A percentile compares a stretch with the other conserved stretches of the same genome.
Conservation (phyloP, 2,888 invertebrate species). For the Odontocolon sp. region DNA sequence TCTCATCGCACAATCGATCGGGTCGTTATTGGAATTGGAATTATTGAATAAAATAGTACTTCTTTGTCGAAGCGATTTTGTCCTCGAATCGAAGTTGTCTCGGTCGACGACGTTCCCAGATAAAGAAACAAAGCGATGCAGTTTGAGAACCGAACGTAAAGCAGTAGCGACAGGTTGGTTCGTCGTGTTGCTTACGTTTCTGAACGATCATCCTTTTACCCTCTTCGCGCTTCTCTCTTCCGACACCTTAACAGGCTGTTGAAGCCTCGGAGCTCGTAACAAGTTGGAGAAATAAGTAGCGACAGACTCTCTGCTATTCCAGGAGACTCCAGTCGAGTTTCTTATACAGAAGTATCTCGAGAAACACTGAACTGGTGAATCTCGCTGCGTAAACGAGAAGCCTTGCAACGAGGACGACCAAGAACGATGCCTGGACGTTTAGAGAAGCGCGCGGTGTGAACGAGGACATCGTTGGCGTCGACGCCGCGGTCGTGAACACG, state of each 20-base stretch:
- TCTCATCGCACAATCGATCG: too few relatives aligned
- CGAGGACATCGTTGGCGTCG: conserved; percentile 47
- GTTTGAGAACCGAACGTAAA: too few relatives aligned
- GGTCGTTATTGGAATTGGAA: too few relatives aligned
- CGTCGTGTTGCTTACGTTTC: neutral
- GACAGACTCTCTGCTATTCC: neutral
- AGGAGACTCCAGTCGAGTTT: neutral
- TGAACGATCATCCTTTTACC: neutral
- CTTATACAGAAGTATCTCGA: conserved; percentile 2
- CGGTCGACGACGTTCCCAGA: too few relatives aligned
- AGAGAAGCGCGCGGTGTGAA: conserved; percentile 53
- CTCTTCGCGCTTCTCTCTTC: conserved; percentile 7
- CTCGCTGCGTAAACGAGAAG: too few relatives aligned
- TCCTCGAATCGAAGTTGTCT: too few relatives aligned
- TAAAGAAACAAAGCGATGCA: too few relatives aligned
- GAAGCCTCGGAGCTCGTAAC: conserved; percentile 36
- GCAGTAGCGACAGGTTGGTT: neutral
- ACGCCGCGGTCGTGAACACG: conserved; percentile 57
- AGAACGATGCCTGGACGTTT: conserved; percentile 43
- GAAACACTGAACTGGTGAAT: conserved; percentile 32
- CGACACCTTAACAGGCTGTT: conserved; percentile 60
- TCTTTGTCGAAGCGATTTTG: too few relatives aligned
- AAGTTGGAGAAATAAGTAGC: conserved; percentile 3
- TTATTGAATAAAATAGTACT: too few relatives aligned
- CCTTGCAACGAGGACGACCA: conserved; percentile 24